Percentiles rank a stretch among this genome's conserved stretches.
Evolutionary conservation across 1,140 invertebrate genomes (phyloP).

Genomic region (Cydia fagiglandana): DNA sequence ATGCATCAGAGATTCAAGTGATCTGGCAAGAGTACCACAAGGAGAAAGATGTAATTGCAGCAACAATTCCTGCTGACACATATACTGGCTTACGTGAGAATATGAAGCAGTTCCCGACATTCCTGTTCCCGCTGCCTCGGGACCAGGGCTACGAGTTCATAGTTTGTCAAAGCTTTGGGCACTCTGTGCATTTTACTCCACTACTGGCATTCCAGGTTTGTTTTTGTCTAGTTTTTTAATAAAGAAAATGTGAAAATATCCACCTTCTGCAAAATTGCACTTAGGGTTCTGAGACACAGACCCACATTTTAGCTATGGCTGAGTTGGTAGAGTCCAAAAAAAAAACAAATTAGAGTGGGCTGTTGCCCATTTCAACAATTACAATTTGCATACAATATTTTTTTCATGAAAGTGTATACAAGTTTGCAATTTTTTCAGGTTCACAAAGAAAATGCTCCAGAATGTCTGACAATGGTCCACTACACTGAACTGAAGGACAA

Average conservation of each 20-base stretch:
- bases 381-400: neutral
- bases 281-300: too few species aligned
- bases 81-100: slow-evolving; percentile 82
- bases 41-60: slow-evolving; percentile 86
- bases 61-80: slow-evolving; percentile 82
- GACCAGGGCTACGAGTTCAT: slow-evolving; percentile 94
- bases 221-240: too few species aligned
- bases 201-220: slow-evolving; percentile 90
- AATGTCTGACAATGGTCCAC: slow-evolving; percentile 91
- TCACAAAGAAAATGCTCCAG: slow-evolving; percentile 94
- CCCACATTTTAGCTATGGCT: too few species aligned
- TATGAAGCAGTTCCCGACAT: slow-evolving; percentile 83
- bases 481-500: slow-evolving; percentile 91
- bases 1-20: slow-evolving; percentile 84
- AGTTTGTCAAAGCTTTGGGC: slow-evolving; percentile 86
- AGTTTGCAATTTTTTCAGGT: slow-evolving; percentile 78
- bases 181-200: slow-evolving; percentile 92
- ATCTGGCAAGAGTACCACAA: slow-evolving; percentile 92
- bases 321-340: too few species aligned
- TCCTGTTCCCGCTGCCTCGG: slow-evolving; percentile 90
- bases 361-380: too few species aligned
- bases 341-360: too few species aligned
- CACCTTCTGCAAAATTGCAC: too few species aligned
- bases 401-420: slow-evolving; percentile 34
- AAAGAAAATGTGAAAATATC: too few species aligned